Conservation (phyloP, 1,140 invertebrate species). For the Musca domestica region DNA sequence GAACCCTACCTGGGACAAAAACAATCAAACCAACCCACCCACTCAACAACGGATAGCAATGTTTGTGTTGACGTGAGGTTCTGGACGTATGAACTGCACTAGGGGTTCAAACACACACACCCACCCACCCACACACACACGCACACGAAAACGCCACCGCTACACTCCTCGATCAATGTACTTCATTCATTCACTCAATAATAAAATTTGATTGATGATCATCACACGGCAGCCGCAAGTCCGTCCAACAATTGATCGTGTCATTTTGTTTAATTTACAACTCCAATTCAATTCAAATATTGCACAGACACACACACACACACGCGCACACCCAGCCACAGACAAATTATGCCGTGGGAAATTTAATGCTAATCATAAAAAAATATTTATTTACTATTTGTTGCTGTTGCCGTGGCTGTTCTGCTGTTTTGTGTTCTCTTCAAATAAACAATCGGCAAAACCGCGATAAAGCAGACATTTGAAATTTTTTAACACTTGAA, state of each 20-base stretch:
- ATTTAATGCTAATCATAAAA: constrained; percentile 14
- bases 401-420: no score
- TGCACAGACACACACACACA: constrained; percentile 5
- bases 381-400: background rate
- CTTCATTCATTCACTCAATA: background rate
- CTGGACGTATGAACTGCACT: no score
- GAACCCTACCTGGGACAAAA: no score
- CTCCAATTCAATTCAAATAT: background rate
- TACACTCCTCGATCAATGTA: no score
- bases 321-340: no score
- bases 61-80: no score
- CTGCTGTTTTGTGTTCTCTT: background rate
- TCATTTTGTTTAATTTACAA: constrained; percentile 15
- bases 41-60: no score
- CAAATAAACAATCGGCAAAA: constrained; percentile 10
- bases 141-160: no score
- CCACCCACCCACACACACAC: no score
- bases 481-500: constrained; percentile 17
- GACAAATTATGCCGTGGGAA: constrained; percentile 22
- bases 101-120: no score
- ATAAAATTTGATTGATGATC: constrained; percentile 12
- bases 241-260: constrained; percentile 12
- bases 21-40: no score
- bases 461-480: background rate
- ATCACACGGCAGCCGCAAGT: background rate